Evolutionary conservation across 2,888 invertebrate species (phyloP), one percentile per base, ranked within the genome.

Genomic region (Elgonia sp.): DNA sequence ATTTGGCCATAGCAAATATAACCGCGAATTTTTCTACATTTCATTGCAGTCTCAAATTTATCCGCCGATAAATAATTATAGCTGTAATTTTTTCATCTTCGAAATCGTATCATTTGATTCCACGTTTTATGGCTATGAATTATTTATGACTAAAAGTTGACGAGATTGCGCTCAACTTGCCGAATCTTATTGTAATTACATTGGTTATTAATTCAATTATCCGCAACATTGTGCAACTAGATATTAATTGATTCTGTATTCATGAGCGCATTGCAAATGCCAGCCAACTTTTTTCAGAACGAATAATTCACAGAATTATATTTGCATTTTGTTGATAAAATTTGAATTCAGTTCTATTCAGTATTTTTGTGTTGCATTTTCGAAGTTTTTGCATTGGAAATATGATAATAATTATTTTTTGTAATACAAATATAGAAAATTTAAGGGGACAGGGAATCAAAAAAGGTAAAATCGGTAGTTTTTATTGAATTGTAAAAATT

Each of bases 61-160:
- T 79, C 53, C 63, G 39, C 63, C 53, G 37, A 79, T 79, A 79
- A 79, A 79, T 60, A 69, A 80, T 80, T 80, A 70, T 62, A 70
- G 53, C 60, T 29, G 42, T 7, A 6, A 55, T 69, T 60, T 57
- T 79, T 79, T 60, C 39, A 42, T n/a, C 40, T 55, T 20, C n/a
- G 18, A 79, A 80, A 80, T 63, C 69, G 50, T 80, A 69, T 69
- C 72, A 81, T 70, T 62, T 62, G 37, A 21, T 12, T n/a, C 0
- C 50, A 21, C 10, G 63, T 29, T 73, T 82, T 73, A 73, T 40
- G 55, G n/a, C 16, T 65, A 20, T 21, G 42, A 67, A 57, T 67
- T 67, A 46, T 63, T 67, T 65, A 65, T 37, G 53, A 40, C 65
- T 8, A 67, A 57, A 39, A 14, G 53, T 53, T 53, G 29, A 67